A percentile compares a stretch with the other conserved stretches of the same genome.
Conservation (phyloP, 2,113 vertebrate species). For the Malurus elegans region DNA sequence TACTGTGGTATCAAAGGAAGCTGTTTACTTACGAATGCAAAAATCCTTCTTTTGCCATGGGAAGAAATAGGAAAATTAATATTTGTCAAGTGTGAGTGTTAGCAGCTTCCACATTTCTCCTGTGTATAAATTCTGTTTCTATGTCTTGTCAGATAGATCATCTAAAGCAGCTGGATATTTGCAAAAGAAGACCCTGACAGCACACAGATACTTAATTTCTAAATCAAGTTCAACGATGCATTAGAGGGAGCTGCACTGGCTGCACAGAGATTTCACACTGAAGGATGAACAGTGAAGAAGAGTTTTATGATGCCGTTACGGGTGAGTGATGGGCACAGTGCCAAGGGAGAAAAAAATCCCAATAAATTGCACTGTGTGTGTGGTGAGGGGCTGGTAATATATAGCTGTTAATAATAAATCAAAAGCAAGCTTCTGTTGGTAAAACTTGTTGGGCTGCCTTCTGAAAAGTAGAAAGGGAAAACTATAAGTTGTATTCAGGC, state of each 20-base stretch:
- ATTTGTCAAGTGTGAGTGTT: not conserved
- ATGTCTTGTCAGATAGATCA: slow-evolving; percentile 34
- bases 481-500: not conserved
- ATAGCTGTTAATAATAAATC: not conserved
- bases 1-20: not conserved
- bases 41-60: not conserved
- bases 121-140: not conserved
- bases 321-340: slow-evolving; percentile 70
- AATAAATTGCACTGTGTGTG: not conserved
- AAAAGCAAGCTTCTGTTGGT: not conserved
- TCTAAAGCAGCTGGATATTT: not conserved
- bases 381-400: not conserved
- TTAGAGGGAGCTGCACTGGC: slow-evolving; percentile 26
- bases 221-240: not conserved
- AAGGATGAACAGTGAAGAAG: slow-evolving; percentile 94
- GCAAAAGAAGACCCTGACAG: not conserved
- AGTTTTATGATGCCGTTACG: slow-evolving; percentile 96
- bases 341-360: not conserved
- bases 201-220: not conserved
- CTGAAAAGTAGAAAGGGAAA: not conserved
- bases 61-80: not conserved
- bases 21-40: not conserved
- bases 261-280: slow-evolving; percentile 6
- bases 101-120: too few species aligned
- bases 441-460: not conserved